These are phyloP conservation scores for Chunga burmeisteri DNA, from an alignment of 2,113 vertebrate species.

Conservation along the genomic window DNA sequence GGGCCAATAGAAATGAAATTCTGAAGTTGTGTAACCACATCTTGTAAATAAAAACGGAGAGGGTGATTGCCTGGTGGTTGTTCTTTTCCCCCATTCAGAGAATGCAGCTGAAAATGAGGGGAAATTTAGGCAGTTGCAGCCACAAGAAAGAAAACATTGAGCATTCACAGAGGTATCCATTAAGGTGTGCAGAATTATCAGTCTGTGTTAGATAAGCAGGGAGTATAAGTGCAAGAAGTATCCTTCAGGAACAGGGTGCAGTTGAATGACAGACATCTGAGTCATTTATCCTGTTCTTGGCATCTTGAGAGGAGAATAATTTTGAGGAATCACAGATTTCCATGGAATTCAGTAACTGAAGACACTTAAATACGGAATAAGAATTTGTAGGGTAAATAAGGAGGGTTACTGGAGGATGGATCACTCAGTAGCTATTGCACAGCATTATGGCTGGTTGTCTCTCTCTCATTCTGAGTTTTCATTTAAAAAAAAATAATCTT, in stretches of 20 bases:
- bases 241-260: not conserved
- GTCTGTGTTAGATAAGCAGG: not conserved
- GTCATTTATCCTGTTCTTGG: not conserved
- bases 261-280: not conserved
- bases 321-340: not conserved
- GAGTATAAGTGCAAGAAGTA: not conserved
- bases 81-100: not conserved
- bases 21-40: not conserved
- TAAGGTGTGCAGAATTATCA: not conserved
- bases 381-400: not conserved
- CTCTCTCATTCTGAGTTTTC: not conserved
- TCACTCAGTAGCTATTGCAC: not conserved
- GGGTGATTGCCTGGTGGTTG: not conserved
- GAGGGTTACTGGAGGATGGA: not conserved
- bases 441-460: not conserved
- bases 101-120: not conserved
- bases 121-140: not conserved
- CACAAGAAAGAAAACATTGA: not conserved
- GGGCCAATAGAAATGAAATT: not conserved
- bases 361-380: not conserved
- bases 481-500: not conserved
- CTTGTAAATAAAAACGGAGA: not conserved
- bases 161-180: not conserved
- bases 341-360: not conserved
- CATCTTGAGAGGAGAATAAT: not conserved